These are phyloP conservation scores for Lathronympha strigana DNA, from an alignment of 2,888 invertebrate species.

Conservation along the genomic window DNA sequence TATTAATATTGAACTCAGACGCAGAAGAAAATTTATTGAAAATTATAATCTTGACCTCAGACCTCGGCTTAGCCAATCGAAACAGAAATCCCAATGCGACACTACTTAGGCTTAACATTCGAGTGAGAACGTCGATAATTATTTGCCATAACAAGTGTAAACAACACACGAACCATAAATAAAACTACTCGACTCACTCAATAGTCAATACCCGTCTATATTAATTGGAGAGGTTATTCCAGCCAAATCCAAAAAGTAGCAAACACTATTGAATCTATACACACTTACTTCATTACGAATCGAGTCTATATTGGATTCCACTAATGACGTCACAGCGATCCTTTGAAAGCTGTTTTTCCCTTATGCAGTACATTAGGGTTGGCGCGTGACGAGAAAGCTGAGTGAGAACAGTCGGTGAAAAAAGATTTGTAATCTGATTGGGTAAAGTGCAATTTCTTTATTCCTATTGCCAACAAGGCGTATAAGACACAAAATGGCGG, in stretches of 20 bases:
- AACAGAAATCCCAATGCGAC: background rate
- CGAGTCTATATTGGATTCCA: constrained; percentile 23
- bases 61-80: background rate
- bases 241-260: background rate
- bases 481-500: background rate
- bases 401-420: constrained; percentile 14
- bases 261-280: background rate
- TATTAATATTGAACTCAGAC: too few species aligned
- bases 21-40: too few species aligned
- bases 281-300: constrained; percentile 5
- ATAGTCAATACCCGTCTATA: constrained; percentile 34
- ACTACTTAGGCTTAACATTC: background rate
- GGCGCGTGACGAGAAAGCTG: constrained; percentile 33
- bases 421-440: constrained; percentile 37
- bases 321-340: constrained; percentile 40
- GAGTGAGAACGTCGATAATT: constrained; percentile 12
- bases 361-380: constrained; percentile 42
- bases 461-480: background rate
- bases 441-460: constrained; percentile 19
- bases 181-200: constrained; percentile 32
- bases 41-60: too few species aligned
- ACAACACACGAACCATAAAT: constrained; percentile 24
- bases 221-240: constrained; percentile 32
- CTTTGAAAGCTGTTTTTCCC: constrained; percentile 41
- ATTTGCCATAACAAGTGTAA: constrained; percentile 27